Evolutionary conservation across 1,140 invertebrate genomes (phyloP).

Genomic region (Drosophila lacertosa): DNA sequence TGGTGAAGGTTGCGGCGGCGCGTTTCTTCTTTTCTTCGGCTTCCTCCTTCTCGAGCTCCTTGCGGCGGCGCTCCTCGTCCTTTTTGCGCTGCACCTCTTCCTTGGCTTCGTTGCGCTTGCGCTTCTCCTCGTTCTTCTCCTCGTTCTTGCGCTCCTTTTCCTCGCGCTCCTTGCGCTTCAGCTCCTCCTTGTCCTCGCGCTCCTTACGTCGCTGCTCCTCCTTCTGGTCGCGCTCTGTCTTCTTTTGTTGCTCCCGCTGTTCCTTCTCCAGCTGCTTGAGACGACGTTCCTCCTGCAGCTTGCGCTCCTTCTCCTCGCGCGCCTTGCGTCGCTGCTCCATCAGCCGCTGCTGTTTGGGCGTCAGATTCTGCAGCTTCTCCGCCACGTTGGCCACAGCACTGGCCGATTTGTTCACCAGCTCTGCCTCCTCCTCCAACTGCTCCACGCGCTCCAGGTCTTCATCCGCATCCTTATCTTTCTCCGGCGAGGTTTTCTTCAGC

Average conservation of each 20-base stretch:
- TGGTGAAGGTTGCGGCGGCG: slow-evolving; percentile 89
- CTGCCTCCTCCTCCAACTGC: neutral
- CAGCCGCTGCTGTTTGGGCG: slow-evolving; percentile 70
- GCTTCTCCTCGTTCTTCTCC: slow-evolving; percentile 86
- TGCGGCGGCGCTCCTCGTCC: slow-evolving; percentile 86
- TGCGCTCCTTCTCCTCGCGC: slow-evolving; percentile 81
- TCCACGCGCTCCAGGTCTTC: too few relatives aligned
- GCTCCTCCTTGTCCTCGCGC: slow-evolving; percentile 85
- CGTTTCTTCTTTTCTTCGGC: slow-evolving; percentile 89
- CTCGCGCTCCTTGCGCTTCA: slow-evolving; percentile 73
- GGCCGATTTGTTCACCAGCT: slow-evolving; percentile 2
- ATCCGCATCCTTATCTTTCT: neutral
- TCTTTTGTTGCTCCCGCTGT: slow-evolving; percentile 82
- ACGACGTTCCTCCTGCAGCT: slow-evolving; percentile 68
- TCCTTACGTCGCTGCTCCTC: slow-evolving; percentile 85
- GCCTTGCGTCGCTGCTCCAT: slow-evolving; percentile 77
- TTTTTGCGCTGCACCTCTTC: slow-evolving; percentile 86
- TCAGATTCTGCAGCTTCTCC: slow-evolving; percentile 43
- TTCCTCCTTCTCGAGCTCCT: slow-evolving; percentile 87
- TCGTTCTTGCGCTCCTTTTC: slow-evolving; percentile 87
- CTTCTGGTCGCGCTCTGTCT: slow-evolving; percentile 84
- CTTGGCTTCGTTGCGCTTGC: slow-evolving; percentile 86
- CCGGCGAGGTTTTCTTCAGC: slow-evolving; percentile 12
- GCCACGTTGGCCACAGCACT: neutral
- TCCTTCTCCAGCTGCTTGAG: slow-evolving; percentile 82